Evolutionary conservation across 2,888 invertebrate species (phyloP), one percentile per base, ranked within the genome.

Genomic region (Cyclophora albipunctata): DNA sequence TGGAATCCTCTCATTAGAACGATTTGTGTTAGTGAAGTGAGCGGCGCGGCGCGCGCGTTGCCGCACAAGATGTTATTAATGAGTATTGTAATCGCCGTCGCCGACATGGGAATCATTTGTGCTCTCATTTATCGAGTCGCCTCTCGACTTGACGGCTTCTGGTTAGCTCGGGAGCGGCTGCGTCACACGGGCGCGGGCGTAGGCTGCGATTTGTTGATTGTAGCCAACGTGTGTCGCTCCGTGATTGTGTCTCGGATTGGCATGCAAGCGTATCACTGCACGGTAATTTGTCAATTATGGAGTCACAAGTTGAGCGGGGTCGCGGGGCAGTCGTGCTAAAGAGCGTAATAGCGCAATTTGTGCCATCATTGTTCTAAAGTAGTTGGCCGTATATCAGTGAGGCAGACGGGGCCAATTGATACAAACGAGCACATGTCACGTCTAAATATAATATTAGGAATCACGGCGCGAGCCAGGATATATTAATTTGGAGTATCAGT

Each of bases 401-500:
- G 72, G 81, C 81, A 86, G 87, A 86, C 86, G 81, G 78, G 77
- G 72, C 75, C 88, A 88, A 88, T 88, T 88, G 88, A 84, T 85
- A 88, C 84, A 88, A 88, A 88, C 84, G 88, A 86, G 86, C 84
- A 79, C 78, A 80, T 87, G 88, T 88, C 88, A 87, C 81, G 86
- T 87, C 88, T 88, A 88, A 87, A 88, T 88, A 88, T 88, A 88
- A 88, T 88, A 88, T 88, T 88, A 87, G 86, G 88, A 88, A 88
- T 88, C 88, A 83, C 88, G 85, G 86, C 88, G 86, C 84, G 83
- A 79, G 88, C 88, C 88, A 88, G 88, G 88, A 88, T 87, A 87
- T 86, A 87, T 86, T 87, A 85, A 87, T 88, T 84, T 86, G 84
- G 75, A 85, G 80, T n/a, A n/a, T 81, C 37, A 78, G 71, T 79